Conservation (phyloP, 2,888 invertebrate genomes). For the Biston betularia region DNA sequence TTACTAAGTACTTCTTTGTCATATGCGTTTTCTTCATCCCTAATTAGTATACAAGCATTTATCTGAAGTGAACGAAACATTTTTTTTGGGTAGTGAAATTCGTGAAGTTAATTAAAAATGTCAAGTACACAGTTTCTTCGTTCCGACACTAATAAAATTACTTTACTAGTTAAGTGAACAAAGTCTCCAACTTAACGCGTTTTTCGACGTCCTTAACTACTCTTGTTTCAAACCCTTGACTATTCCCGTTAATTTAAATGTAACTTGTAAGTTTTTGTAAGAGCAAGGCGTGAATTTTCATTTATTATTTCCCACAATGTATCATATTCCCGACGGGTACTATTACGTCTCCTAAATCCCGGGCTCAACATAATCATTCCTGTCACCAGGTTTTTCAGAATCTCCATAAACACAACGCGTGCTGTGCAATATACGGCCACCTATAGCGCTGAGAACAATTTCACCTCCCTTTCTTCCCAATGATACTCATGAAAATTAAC, state of each 20-base stretch:
- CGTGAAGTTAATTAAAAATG: slow-evolving; percentile 2
- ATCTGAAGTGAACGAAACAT: too few species aligned
- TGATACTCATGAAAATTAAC: slow-evolving; percentile 39
- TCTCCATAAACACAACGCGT: slow-evolving; percentile 61
- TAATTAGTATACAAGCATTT: too few species aligned
- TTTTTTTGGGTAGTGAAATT: too few species aligned
- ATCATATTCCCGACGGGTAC: slow-evolving; percentile 37
- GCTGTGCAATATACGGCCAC: slow-evolving; percentile 60
- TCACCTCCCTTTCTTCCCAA: slow-evolving; percentile 35
- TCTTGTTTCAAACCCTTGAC: slow-evolving; percentile 7
- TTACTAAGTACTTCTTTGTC: too few species aligned
- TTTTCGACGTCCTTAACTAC: slow-evolving; percentile 13
- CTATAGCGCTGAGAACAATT: slow-evolving; percentile 53
- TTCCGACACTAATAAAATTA: slow-evolving; percentile 10
- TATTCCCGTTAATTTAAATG: background rate
- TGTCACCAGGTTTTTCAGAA: slow-evolving; percentile 57
- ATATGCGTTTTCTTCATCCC: too few species aligned
- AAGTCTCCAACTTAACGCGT: slow-evolving; percentile 12
- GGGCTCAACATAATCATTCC: slow-evolving; percentile 49
- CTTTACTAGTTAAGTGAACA: slow-evolving; percentile 13
- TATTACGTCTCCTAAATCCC: slow-evolving; percentile 44
- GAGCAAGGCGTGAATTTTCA: slow-evolving; percentile 33
- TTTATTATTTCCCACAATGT: slow-evolving; percentile 37
- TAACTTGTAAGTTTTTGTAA: slow-evolving; percentile 17
- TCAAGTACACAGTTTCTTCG: slow-evolving; percentile 1